Conservation (phyloP, 1,140 invertebrate genomes). For the Alviniconcha marisindica region DNA sequence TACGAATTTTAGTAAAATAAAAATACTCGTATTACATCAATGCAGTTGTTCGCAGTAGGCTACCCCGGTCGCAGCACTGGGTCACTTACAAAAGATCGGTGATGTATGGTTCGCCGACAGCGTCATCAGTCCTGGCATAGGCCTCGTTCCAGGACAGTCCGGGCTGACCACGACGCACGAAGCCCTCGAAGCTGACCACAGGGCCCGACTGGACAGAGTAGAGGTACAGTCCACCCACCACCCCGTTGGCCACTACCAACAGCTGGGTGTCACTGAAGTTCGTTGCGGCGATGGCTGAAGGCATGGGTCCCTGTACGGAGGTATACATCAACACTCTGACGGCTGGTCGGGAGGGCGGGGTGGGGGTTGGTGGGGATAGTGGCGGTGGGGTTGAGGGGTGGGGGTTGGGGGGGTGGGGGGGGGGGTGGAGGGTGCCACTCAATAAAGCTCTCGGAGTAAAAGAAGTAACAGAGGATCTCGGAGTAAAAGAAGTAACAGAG, state of each 20-base stretch:
- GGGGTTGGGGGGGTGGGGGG: too few species aligned
- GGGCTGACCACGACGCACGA: conserved; percentile 18
- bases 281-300: conserved; percentile 20
- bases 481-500: too few species aligned
- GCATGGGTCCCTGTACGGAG: conserved; percentile 7
- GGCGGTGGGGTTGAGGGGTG: too few species aligned
- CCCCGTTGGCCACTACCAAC: conserved; percentile 32
- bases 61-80: neutral
- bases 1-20: neutral
- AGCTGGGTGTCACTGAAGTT: conserved; percentile 25
- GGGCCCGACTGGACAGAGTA: conserved; percentile 25
- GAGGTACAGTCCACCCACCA: conserved; percentile 36
- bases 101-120: conserved; percentile 36
- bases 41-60: neutral
- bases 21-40: neutral
- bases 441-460: too few species aligned
- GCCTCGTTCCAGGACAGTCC: conserved; percentile 36
- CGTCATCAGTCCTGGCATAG: conserved; percentile 7
- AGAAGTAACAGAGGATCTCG: too few species aligned
- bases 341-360: too few species aligned
- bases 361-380: too few species aligned
- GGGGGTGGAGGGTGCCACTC: too few species aligned
- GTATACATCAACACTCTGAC: too few species aligned
- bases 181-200: conserved; percentile 27
- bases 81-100: conserved; percentile 33